Evolutionary conservation across 2,888 invertebrate species (phyloP).

Genomic region (Drosophila borealis): DNA sequence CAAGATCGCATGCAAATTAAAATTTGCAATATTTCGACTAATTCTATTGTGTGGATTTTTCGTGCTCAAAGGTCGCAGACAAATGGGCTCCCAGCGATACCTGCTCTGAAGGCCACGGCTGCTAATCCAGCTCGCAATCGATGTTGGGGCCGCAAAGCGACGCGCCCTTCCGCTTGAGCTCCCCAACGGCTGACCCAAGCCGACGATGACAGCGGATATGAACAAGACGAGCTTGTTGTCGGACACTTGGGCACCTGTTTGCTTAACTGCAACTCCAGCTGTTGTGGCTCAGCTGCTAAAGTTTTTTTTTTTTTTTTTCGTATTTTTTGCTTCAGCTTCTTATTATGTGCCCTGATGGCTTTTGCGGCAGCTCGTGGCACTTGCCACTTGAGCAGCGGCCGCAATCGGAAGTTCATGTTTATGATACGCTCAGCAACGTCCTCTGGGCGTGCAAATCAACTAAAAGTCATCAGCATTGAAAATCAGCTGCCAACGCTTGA

Average conservation of each 20-base stretch:
- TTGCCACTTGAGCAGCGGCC: constrained; percentile 59
- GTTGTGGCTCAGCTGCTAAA: constrained; percentile 63
- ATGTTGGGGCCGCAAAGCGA: constrained; percentile 14
- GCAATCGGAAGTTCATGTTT: constrained; percentile 74
- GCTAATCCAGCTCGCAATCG: constrained; percentile 24
- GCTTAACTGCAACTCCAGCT: constrained; percentile 55
- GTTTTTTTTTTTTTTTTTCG: constrained; percentile 29
- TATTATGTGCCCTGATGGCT: constrained; percentile 40
- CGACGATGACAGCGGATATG: constrained; percentile 61
- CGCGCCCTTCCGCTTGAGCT: constrained; percentile 55
- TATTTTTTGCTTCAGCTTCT: constrained; percentile 2
- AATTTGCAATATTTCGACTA: constrained; percentile 27
- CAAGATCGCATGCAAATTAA: constrained; percentile 43
- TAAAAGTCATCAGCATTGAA: constrained; percentile 18
- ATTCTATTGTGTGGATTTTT: constrained; percentile 40
- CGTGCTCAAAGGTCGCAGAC: constrained; percentile 15
- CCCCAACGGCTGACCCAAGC: constrained; percentile 29
- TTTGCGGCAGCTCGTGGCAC: constrained; percentile 64
- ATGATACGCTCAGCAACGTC: constrained; percentile 59
- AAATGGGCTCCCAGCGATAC: constrained; percentile 26
- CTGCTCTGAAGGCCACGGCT: constrained; percentile 46
- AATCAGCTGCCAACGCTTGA: constrained; percentile 56
- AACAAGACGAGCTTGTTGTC: constrained; percentile 38
- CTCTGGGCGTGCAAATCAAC: constrained; percentile 33
- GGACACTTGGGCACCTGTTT: constrained; percentile 64